Evolutionary conservation across 1,140 invertebrate genomes (phyloP).

Genomic region (Asobara japonica): DNA sequence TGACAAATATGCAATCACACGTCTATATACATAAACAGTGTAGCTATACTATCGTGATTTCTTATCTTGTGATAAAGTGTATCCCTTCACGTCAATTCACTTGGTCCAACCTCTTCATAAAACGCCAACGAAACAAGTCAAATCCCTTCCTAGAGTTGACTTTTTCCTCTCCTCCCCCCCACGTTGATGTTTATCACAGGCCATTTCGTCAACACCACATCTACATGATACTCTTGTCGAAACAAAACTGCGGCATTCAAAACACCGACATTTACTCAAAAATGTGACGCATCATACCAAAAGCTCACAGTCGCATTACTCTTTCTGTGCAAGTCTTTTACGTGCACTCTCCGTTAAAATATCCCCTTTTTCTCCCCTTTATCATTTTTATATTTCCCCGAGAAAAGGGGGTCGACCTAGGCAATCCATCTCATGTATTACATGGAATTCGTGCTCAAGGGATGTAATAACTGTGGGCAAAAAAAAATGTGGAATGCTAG

Average conservation of each 20-base stretch:
- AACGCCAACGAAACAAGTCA: neutral
- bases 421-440: constrained; percentile 14
- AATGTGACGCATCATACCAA: neutral
- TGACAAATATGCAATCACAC: too few relatives aligned
- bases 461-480: neutral
- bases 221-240: neutral
- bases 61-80: too few relatives aligned
- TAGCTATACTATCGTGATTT: too few relatives aligned
- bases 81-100: too few relatives aligned
- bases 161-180: neutral
- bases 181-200: neutral
- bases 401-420: neutral
- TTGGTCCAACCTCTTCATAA: neutral
- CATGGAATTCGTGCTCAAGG: neutral
- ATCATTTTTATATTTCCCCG: neutral
- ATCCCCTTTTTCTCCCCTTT: neutral
- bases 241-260: neutral
- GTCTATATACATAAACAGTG: too few relatives aligned
- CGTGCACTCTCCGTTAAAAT: neutral
- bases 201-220: neutral
- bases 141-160: neutral
- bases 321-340: neutral
- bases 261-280: neutral
- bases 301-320: neutral
- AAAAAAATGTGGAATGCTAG: neutral